These are phyloP conservation scores for Drosophila kuntzei DNA, from an alignment of 2,888 invertebrate genomes.

Conservation along the genomic window DNA sequence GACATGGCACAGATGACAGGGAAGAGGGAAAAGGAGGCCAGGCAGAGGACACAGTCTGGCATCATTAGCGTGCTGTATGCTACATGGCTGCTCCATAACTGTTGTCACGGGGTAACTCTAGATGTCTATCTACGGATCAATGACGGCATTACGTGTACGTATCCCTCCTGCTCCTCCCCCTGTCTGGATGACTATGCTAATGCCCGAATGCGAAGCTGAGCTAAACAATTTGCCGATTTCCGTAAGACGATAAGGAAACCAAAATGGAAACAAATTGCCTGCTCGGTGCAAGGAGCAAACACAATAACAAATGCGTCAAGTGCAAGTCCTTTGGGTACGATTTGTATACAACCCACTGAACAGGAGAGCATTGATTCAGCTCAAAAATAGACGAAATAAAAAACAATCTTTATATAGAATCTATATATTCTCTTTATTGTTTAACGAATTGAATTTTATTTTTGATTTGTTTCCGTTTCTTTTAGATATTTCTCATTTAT, in stretches of 20 bases:
- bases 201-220: slow-evolving; percentile 50
- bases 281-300: slow-evolving; percentile 61
- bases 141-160: slow-evolving; percentile 67
- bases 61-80: slow-evolving; percentile 65
- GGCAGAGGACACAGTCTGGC: slow-evolving; percentile 33
- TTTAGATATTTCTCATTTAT: neutral
- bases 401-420: neutral
- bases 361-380: slow-evolving; percentile 30
- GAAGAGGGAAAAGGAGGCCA: neutral
- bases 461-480: neutral
- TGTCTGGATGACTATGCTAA: slow-evolving; percentile 65
- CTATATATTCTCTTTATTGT: neutral
- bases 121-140: slow-evolving; percentile 75
- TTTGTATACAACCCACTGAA: slow-evolving; percentile 60
- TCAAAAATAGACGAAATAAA: neutral
- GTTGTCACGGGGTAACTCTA: slow-evolving; percentile 67
- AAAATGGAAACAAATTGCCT: slow-evolving; percentile 81
- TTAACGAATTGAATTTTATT: slow-evolving; percentile 7
- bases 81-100: slow-evolving; percentile 15
- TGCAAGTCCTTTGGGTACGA: slow-evolving; percentile 74
- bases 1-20: neutral
- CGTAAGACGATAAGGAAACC: slow-evolving; percentile 71
- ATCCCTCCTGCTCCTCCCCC: slow-evolving; percentile 7
- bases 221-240: slow-evolving; percentile 76
- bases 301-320: slow-evolving; percentile 67